Percentiles rank a stretch among this genome's conserved stretches.
Evolutionary conservation across 1,140 invertebrate genomes (phyloP).

Genomic region (Vanessa tameamea): DNA sequence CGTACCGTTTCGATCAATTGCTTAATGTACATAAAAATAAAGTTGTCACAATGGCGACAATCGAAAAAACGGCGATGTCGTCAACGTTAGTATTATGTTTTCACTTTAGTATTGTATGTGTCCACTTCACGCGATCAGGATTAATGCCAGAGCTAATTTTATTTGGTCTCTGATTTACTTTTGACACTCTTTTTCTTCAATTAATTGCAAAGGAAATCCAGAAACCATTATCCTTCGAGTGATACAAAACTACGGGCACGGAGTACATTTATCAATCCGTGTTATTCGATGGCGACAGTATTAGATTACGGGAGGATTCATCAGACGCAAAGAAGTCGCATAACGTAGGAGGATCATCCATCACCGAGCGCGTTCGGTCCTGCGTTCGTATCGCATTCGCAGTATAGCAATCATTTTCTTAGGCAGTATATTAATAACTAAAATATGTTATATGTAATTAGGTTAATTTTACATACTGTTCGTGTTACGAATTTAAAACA

Average conservation of each 20-base stretch:
- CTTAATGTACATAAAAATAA: no score
- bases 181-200: not conserved
- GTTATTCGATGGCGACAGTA: slow-evolving; percentile 14
- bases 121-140: no score
- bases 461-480: no score
- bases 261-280: slow-evolving; percentile 7
- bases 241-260: not conserved
- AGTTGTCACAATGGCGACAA: no score
- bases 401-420: no score
- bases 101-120: no score
- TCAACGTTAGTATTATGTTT: no score
- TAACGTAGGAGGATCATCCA: not conserved
- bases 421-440: no score
- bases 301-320: slow-evolving; percentile 8
- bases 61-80: no score
- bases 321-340: slow-evolving; percentile 2
- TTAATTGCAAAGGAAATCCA: not conserved
- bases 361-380: slow-evolving; percentile 1
- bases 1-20: no score
- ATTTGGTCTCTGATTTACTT: not conserved
- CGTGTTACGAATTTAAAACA: no score
- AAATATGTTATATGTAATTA: no score
- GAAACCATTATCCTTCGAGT: not conserved
- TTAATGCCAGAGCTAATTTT: not conserved
- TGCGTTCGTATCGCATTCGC: not conserved